Conservation (phyloP, 2,113 vertebrate genomes). For the Hippocampus abdominalis region DNA sequence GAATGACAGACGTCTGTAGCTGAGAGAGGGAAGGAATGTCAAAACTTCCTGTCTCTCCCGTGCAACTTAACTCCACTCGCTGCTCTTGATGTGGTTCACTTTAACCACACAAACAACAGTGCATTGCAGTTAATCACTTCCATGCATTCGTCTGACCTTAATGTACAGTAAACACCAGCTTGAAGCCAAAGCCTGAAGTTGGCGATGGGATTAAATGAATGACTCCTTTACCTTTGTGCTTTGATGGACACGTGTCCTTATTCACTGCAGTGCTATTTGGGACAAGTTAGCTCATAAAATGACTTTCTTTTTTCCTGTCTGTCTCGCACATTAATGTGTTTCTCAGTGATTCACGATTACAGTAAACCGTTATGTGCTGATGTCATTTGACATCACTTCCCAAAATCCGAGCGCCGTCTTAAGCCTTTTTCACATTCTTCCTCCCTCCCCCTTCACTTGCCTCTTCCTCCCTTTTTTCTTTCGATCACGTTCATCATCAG, state of each 20-base stretch:
- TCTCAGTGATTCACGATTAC: conserved; percentile 68
- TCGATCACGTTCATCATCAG: conserved; percentile 51
- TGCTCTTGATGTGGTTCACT: conserved; percentile 16
- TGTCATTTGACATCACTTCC: conserved; percentile 69
- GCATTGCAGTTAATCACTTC: conserved; percentile 44
- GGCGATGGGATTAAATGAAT: conserved; percentile 40
- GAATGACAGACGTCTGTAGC: conserved; percentile 90
- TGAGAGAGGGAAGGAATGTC: conserved; percentile 83
- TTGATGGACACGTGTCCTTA: conserved; percentile 42
- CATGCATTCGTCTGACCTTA: conserved; percentile 40
- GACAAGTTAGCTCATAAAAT: conserved; percentile 50
- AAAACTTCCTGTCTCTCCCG: conserved; percentile 84
- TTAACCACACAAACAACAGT: conserved; percentile 38
- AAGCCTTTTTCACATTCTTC: conserved; percentile 68
- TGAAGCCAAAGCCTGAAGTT: conserved; percentile 34
- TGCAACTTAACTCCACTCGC: conserved; percentile 21
- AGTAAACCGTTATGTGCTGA: conserved; percentile 69
- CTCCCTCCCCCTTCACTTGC: conserved; percentile 67
- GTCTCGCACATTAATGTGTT: conserved; percentile 55
- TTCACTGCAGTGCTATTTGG: conserved; percentile 49
- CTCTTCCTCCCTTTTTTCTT: conserved; percentile 39
- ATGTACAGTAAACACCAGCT: conserved; percentile 26
- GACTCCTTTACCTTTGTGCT: conserved; percentile 52
- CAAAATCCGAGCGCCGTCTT: conserved; percentile 61
- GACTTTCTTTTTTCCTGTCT: conserved; percentile 45